Evolutionary conservation across 2,888 invertebrate genomes (phyloP).

Genomic region (Disparrhopalites patrizii): DNA sequence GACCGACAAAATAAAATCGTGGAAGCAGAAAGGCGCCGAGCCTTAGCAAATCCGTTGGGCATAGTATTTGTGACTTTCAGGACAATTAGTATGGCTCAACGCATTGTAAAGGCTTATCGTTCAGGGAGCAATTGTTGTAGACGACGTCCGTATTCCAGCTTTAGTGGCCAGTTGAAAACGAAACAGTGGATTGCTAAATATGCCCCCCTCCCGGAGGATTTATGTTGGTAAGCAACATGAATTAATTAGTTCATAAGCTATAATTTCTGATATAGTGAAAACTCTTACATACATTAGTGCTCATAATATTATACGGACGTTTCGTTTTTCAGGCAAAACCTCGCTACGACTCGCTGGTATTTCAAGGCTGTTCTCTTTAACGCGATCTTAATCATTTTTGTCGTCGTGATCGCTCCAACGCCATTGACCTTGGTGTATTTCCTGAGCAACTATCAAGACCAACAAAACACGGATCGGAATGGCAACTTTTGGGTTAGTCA

Average conservation of each 20-base stretch:
- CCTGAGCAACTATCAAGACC: slow-evolving; percentile 62
- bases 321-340: slow-evolving; percentile 65
- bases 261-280: too few species aligned
- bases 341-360: slow-evolving; percentile 81
- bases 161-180: slow-evolving; percentile 55
- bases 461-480: slow-evolving; percentile 2
- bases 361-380: slow-evolving; percentile 79
- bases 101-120: slow-evolving; percentile 51
- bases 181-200: slow-evolving; percentile 77
- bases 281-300: too few species aligned
- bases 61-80: slow-evolving; percentile 83
- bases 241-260: too few species aligned
- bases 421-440: slow-evolving; percentile 87
- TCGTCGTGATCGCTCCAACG: slow-evolving; percentile 91
- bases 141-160: slow-evolving; percentile 55
- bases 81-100: slow-evolving; percentile 52
- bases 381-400: slow-evolving; percentile 67
- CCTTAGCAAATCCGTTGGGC: slow-evolving; percentile 76
- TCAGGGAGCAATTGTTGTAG: slow-evolving; percentile 51
- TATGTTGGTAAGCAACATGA: slow-evolving; percentile 79
- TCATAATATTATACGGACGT: too few species aligned
- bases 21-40: slow-evolving; percentile 69
- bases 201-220: slow-evolving; percentile 87
- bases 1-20: slow-evolving; percentile 68
- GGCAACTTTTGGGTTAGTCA: neutral